Percentiles rank a stretch among this genome's conserved stretches.
These are phyloP conservation scores for Listronotus oregonensis DNA, from an alignment of 1,140 invertebrate genomes.

Conservation along the genomic window DNA sequence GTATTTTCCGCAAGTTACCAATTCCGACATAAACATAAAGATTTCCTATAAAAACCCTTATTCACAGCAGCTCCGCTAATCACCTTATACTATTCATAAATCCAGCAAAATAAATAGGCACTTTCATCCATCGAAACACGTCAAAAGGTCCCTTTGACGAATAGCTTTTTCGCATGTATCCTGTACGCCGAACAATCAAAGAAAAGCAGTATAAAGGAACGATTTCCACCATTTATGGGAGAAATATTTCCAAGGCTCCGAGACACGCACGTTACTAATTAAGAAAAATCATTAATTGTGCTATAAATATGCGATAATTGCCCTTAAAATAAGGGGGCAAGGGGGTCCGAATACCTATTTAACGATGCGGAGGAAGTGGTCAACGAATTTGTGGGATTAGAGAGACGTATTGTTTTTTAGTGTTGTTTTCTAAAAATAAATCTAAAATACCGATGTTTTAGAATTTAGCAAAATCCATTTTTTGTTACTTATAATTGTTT, in stretches of 20 bases:
- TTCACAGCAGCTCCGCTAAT: no score
- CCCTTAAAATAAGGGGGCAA: constrained; percentile 27
- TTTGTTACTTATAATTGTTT: no score
- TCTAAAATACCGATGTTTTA: no score
- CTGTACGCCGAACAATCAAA: constrained; percentile 32
- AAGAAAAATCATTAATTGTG: constrained; percentile 52
- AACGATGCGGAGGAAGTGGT: constrained; percentile 7
- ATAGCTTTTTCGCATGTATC: constrained; percentile 42
- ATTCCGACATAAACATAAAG: no score
- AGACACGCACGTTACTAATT: constrained; percentile 49
- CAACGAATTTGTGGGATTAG: constrained; percentile 10
- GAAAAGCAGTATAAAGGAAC: constrained; percentile 45
- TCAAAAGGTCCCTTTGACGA: constrained; percentile 40
- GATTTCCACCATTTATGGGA: constrained; percentile 46
- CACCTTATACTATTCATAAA: no score
- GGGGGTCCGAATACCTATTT: no score
- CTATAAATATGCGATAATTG: constrained; percentile 46
- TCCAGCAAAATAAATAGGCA: constrained; percentile 26
- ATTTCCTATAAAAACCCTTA: no score
- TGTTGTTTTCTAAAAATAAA: constrained; percentile 1
- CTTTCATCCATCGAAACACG: constrained; percentile 29
- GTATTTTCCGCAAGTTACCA: no score
- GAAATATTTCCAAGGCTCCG: constrained; percentile 44
- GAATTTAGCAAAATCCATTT: no score
- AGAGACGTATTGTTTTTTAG: no score